Base-by-base conservation (phyloP, 2,113 vertebrate genomes). In the Acinonyx jubatus region DNA sequence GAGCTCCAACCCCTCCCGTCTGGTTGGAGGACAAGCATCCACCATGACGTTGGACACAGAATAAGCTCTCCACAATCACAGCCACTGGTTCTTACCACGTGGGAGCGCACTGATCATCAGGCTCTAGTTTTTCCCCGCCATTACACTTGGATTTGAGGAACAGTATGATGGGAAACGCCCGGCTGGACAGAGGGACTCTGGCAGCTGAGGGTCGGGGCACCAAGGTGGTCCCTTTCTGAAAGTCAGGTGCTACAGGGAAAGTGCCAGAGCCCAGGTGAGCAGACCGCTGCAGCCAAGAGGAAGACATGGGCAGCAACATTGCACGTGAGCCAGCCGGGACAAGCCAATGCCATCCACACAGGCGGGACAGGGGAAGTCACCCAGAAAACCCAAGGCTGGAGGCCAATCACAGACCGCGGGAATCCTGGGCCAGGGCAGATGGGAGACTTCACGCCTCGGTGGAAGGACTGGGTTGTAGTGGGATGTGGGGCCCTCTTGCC, bases 341-440 rank as follows among this genome's bases (percentile, higher is more conserved):
- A 2, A 52, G 27, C 25, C 71, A n/a, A 1, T 0, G 50, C 1
- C 0, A 1, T 19, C 2, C 1, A 4, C 33, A 14, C 1, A 7
- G 73, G 9, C 4, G 18, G 57, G 69, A 52, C 0, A 1, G 29
- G 63, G 74, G 38, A 57, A 2, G 29, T 0, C 11, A 88, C 48
- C 6, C 48, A 55, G 41, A 11, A 27, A 36, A 11, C 31, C 29
- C 3, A 1, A 31, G 57, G 90, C 13, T 0, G 6, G 65, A 31
- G 55, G 41, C 66, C n/a, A 7, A 4, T 21, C 27, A 8, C 27
- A 5, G 50, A 61, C 57, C 15, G 16, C 0, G 7, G 52, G 48
- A n/a, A 29, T 13, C 38, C 36, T 7, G n/a, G 36, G 16, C 38
- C 14, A 7, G 7, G 33, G 61, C 10, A 25, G 68, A 78, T 1